These are phyloP conservation scores for Catharus bicknelli DNA, from an alignment of 2,113 vertebrate genomes.

Conservation along the genomic window DNA sequence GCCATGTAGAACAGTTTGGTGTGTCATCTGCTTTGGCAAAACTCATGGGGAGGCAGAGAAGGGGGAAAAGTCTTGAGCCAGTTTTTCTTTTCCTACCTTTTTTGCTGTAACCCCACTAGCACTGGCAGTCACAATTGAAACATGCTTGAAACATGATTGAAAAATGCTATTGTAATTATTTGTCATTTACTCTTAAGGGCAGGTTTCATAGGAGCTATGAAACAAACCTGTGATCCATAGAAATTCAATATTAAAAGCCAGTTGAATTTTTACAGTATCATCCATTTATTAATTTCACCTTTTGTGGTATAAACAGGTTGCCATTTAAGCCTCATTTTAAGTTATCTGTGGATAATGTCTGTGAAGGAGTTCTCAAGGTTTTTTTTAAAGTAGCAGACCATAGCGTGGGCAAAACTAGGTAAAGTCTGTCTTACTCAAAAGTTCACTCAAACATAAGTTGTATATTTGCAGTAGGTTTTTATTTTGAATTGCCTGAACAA, in stretches of 20 bases:
- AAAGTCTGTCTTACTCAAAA: neutral
- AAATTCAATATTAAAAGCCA: slow-evolving; percentile 3
- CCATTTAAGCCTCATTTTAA: slow-evolving; percentile 19
- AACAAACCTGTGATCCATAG: neutral
- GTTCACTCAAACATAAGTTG: neutral
- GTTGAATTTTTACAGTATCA: neutral
- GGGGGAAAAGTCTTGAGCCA: neutral
- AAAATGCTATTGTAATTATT: neutral
- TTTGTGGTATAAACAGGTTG: neutral
- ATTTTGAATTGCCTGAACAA: neutral
- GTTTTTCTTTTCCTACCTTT: neutral
- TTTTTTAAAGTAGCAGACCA: neutral
- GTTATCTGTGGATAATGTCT: neutral
- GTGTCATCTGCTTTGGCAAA: neutral
- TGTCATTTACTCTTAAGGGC: neutral
- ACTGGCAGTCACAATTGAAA: neutral
- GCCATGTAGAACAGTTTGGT: neutral
- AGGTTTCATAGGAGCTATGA: neutral
- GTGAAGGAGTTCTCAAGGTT: neutral
- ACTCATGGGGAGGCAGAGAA: neutral
- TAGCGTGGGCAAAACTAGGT: neutral
- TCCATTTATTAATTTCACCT: neutral
- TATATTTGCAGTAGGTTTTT: neutral
- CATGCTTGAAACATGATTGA: neutral
- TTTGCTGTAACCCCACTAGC: neutral